These are phyloP conservation scores for Malurus splendens DNA, from an alignment of 2,797 vertebrate species.

Conservation along the genomic window DNA sequence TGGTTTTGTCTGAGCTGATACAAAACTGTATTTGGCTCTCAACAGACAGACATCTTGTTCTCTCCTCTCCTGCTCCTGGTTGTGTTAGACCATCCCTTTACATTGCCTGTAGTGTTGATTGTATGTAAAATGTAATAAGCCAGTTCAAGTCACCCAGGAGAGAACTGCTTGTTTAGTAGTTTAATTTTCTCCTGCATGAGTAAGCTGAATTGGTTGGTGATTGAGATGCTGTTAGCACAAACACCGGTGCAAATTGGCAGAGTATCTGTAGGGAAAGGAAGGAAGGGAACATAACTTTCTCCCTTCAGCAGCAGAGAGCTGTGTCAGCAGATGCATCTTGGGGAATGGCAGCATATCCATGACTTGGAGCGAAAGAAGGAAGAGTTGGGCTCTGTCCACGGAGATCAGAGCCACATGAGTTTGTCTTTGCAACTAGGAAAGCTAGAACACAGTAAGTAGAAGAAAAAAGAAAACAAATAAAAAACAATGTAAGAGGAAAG, in stretches of 20 bases:
- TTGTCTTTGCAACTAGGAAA: background rate
- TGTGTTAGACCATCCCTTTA: background rate
- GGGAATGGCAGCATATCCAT: background rate
- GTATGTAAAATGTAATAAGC: background rate
- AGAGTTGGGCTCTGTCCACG: background rate
- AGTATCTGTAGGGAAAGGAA: background rate
- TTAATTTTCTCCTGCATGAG: background rate
- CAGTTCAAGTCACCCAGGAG: background rate
- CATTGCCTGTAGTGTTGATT: background rate
- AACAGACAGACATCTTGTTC: background rate
- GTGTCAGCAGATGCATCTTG: background rate
- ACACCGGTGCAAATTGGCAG: background rate
- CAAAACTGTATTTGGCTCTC: background rate
- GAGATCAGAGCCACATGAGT: background rate
- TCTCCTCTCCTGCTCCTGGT: background rate
- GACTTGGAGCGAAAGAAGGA: background rate
- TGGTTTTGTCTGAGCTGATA: background rate
- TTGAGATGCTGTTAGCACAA: background rate
- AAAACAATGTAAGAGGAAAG: rapidly evolving
- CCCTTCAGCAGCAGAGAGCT: background rate
- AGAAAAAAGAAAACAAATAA: background rate
- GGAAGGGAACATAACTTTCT: background rate
- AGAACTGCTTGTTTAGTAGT: background rate
- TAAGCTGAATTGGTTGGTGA: background rate
- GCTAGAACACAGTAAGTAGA: background rate